Base-by-base conservation (phyloP, 2,888 invertebrate species). In the Acleris holmiana region DNA sequence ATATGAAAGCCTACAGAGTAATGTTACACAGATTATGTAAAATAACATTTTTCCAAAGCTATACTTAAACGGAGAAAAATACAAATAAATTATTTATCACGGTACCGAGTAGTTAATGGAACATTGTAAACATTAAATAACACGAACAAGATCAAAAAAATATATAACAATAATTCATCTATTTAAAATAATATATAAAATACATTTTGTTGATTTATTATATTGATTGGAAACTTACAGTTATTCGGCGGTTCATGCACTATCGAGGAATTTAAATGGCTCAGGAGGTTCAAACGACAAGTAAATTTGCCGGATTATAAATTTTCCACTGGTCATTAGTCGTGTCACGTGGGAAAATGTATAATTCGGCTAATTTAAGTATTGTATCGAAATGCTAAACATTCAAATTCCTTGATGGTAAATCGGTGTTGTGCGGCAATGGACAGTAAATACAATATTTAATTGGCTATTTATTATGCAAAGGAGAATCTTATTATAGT, bases 91-190 rank as follows among this genome's bases (percentile, higher is more conserved):
- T n/a, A n/a, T 17, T 44, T 17, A 44, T 44, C 44, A 44, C 44
- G 15, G 44, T 44, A n/a, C 6, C 44, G 17, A 44, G 44, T 44
- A 41, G 41, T 41, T n/a, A n/a, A 44, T 44, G 44, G 44, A 17
- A n/a, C 44, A n/a, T 44, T 44, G 44, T 44, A 44, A 44, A 44
- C 46, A 56, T 64, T 64, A 48, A 59, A 64, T 64, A 64, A 64
- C 58, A 64, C 40, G 50, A 64, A 64, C 25, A 59, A 54, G 47
- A 19, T 29, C 44, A 51, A 63, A 57, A 49, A 59, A 15, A 17
- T 29, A 29, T 40, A 54, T 41, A 55, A 44, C 21, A 55, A 56
- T 25, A 62, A 25, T 48, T 40, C 13, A 60, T 53, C 35, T 35
- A 54, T 48, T 35, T 60, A 64, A 64, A 59, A 48, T 50, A 56